Evolutionary conservation across 2,888 invertebrate species (phyloP), one percentile per base, ranked within the genome.

Genomic region (Omphaloscelis lunosa): DNA sequence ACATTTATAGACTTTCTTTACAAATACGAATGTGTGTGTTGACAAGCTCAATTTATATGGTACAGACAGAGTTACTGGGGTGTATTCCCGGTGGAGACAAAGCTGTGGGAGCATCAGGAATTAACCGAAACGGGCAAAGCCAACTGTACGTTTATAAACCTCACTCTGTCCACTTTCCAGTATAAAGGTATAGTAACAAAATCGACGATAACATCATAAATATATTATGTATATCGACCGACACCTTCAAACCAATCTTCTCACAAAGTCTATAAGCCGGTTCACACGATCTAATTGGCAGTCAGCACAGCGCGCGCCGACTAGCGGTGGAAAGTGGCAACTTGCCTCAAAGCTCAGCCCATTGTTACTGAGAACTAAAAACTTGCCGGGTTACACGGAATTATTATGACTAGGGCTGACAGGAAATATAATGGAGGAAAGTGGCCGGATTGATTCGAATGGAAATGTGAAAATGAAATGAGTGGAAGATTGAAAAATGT

Each of bases 221-320:
- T 8, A 62, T 23, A 39, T 34, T n/a, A n/a, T 41, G 41, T 41
- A 41, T 48, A 39, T 48, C n/a, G n/a, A n/a, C n/a, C 6, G 27
- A 48, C 62, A 20, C 23, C 23, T 29, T 34, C 8, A 61, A 77
- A 69, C 20, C 6, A 29, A 48, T 68, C 9, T 53, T 53, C 34
- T 23, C 17, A 23, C 8, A 34, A 53, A 62, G 34, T 78, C 15
- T 39, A 29, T 79, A 78, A 65, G 51, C n/a, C 58, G 3, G 48
- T 72, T 17, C 62, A 63, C 56, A 79, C 56, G 29, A 41, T 51
- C 63, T 72, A 78, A 79, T 79, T 79, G 56, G 41, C 72, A 79
- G 79, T 79, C 73, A 78, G 34, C 11, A 51, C 51, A 9, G 17
- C 20, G 56, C 56, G 41, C 58, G 72, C 63, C 15, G 23, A 27